Evolutionary conservation across 2,888 invertebrate species (phyloP), one percentile per base, ranked within the genome.

Genomic region (Folsomia manolachei): DNA sequence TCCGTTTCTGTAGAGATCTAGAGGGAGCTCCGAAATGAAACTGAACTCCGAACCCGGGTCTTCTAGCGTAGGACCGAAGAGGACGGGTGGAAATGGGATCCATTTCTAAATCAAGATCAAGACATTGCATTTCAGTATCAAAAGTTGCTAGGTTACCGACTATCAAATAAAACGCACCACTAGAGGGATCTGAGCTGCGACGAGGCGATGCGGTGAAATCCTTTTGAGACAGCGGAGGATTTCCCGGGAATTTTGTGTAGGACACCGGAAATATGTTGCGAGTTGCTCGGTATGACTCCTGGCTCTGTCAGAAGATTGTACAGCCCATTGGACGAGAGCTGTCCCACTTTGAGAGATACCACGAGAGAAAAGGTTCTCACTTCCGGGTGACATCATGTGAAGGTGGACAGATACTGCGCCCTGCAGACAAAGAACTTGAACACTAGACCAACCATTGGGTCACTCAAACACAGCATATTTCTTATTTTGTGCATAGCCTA

Each of bases 311-410:
- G 39, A 14, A 9, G 39, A 14, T 4, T 4, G 14, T 4, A 39
- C 39, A 4, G 14, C 39, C 39, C 39, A 39, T 9, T 51, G 51
- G 51, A 18, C n/a, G n/a, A 56, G n/a, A n/a, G 56, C 56, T 18
- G 18, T 14, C 4, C 11, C 56, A 19, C 56, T 21, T 19, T 56
- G 56, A 56, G 56, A 56, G n/a, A 56, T 56, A 4, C 11, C 56
- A 14, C 56, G 7, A 7, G 7, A 14, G 21, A 56, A 56, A 7
- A 56, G 21, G n/a, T 56, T 4, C 56, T n/a, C n/a, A n/a, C n/a
- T n/a, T n/a, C n/a, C n/a, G 4, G 74, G 74, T 18, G 71, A 71
- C 14, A 74, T n/a, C 66, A 71, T 65, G 19, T 71, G 71, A 1
- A 61, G 39, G 56, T 74, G 74, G 19, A 66, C 67, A 4, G 69